Percentiles rank a stretch among this genome's conserved stretches.
These are phyloP conservation scores for Drosophila histrio DNA, from an alignment of 2,888 invertebrate genomes.

Conservation along the genomic window DNA sequence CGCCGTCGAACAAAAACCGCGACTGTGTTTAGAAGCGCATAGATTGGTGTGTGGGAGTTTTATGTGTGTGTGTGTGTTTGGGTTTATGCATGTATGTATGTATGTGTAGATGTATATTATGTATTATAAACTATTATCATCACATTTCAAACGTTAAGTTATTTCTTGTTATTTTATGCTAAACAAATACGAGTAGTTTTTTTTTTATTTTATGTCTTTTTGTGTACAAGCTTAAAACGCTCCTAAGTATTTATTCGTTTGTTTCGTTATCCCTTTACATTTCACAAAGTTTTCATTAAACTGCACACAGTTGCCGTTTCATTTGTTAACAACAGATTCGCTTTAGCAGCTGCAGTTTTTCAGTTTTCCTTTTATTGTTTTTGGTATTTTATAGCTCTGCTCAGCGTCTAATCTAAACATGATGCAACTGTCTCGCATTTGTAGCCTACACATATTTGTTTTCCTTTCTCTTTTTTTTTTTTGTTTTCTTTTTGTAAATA, in stretches of 20 bases:
- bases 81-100: conserved; percentile 29
- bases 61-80: conserved; percentile 17
- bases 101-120: conserved; percentile 20
- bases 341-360: background rate
- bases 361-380: conserved; percentile 6
- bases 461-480: too few species aligned
- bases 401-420: conserved; percentile 14
- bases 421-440: conserved; percentile 2
- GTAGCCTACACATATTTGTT: conserved; percentile 13
- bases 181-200: conserved; percentile 71
- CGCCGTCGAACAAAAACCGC: conserved; percentile 57
- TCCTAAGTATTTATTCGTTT: conserved; percentile 60
- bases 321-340: background rate
- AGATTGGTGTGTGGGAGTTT: conserved; percentile 50
- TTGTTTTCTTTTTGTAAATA: conserved; percentile 65
- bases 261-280: conserved; percentile 5
- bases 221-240: conserved; percentile 73
- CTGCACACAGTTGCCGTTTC: background rate
- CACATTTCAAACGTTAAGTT: conserved; percentile 78
- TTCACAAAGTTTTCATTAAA: background rate
- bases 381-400: conserved; percentile 26
- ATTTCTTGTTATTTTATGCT: conserved; percentile 67
- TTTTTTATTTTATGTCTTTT: conserved; percentile 62
- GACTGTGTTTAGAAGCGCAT: conserved; percentile 59
- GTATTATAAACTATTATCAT: conserved; percentile 76